Evolutionary conservation across 2,113 vertebrate genomes (phyloP), one percentile per base, ranked within the genome.

Genomic region (Psittacara wagleri): DNA sequence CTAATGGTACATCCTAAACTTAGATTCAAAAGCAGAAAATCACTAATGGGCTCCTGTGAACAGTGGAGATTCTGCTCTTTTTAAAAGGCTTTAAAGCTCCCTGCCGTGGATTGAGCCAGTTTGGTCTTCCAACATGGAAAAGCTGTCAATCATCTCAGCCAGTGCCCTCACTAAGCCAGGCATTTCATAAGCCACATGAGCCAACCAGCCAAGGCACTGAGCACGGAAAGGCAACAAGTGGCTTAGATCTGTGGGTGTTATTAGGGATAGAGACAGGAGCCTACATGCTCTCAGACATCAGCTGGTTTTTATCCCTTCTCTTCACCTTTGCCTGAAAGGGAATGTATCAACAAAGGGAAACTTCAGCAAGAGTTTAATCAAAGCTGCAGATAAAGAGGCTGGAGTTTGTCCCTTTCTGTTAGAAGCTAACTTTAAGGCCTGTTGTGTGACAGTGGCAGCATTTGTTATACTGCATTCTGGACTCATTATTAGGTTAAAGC

Each of bases 21-120:
- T 54, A 79, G 90, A 88, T 66, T 73, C 78, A 77, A 62, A 91
- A 81, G 62, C 87, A 88, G 79, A 73, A 80, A 91, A 82, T 31
- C 85, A 39, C 74, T 95, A 94, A 95, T 88, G 91, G 94, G 78
- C 85, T 93, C 90, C 94, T 82, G 85, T 3, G 44, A 91, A 83
- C 68, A 41, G 69, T 12, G 54, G 75, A 73, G 48, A 87, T 64
- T 69, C 54, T 35, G 61, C 55, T 87, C 93, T 91, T 70, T 46
- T 35, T 16, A 59, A n/a, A 62, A 67, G 59, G 77, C 64, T 93
- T 82, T 62, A 39, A 73, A 91, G 88, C 79, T 93, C 74, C 88
- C 91, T 82, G 85, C 88, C 5, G 37, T 19, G 61, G 85, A 81
- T 22, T 63, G 69, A 93, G 75, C 76, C 66, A 55, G 44, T 77